These are phyloP conservation scores for Pomatorhinus ruficollis DNA, from an alignment of 2,113 vertebrate species.

Conservation along the genomic window DNA sequence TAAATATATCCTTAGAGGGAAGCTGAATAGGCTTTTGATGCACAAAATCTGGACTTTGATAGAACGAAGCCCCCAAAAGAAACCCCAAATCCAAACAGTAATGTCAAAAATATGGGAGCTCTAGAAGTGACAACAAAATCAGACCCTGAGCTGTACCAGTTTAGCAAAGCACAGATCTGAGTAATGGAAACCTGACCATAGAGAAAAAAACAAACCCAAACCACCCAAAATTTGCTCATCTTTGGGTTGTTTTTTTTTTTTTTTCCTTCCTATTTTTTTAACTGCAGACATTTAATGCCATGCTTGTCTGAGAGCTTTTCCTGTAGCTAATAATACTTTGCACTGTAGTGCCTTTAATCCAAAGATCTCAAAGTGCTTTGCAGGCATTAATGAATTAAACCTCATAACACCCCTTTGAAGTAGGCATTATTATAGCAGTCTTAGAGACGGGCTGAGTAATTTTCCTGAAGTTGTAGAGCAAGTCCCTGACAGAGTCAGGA, in stretches of 20 bases:
- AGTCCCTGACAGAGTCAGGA: constrained; percentile 53
- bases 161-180: neutral
- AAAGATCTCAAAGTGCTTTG: constrained; percentile 62
- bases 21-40: neutral
- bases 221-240: neutral
- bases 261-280: neutral
- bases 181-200: neutral
- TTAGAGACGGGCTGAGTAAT: constrained; percentile 53
- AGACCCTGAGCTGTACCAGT: neutral
- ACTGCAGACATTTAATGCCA: constrained; percentile 11
- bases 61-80: neutral
- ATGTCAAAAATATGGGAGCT: neutral
- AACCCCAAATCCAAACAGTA: neutral
- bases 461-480: constrained; percentile 52
- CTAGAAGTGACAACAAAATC: neutral
- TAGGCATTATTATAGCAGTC: constrained; percentile 60
- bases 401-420: constrained; percentile 65
- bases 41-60: neutral
- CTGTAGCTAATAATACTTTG: constrained; percentile 55
- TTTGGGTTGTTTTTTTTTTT: neutral
- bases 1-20: neutral
- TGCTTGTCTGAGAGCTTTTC: constrained; percentile 54
- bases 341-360: constrained; percentile 59
- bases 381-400: constrained; percentile 66
- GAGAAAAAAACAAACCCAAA: neutral